These are phyloP conservation scores for Marisa cornuarietis DNA, from an alignment of 1,140 invertebrate species.

Conservation along the genomic window DNA sequence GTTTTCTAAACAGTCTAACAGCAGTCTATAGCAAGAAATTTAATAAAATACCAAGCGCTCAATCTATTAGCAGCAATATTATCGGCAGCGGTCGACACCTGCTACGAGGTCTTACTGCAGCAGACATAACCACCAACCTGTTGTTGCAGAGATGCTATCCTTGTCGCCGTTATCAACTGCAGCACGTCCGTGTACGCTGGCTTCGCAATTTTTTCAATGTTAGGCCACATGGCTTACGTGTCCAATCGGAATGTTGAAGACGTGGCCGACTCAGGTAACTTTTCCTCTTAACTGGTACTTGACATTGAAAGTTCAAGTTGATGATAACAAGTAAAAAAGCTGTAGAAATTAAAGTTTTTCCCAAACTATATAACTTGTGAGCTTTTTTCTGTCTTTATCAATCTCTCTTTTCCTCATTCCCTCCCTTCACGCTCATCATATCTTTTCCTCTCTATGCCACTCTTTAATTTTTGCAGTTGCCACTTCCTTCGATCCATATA, in stretches of 20 bases:
- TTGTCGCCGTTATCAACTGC: constrained; percentile 94
- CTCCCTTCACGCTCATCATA: background rate
- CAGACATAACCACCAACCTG: background rate
- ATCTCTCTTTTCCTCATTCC: background rate
- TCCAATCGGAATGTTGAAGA: constrained; percentile 48
- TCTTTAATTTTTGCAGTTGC: background rate
- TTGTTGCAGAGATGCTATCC: constrained; percentile 79
- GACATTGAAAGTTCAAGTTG: too few species aligned
- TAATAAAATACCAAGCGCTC: too few species aligned
- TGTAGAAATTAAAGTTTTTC: background rate
- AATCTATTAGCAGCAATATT: too few species aligned
- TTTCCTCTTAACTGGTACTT: too few species aligned
- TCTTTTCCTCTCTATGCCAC: constrained; percentile 3
- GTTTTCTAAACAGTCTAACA: too few species aligned
- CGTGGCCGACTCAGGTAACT: constrained; percentile 52
- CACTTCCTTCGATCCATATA: too few species aligned
- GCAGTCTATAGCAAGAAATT: too few species aligned
- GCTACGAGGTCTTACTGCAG: too few species aligned
- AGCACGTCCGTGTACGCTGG: constrained; percentile 97
- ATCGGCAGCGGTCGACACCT: too few species aligned
- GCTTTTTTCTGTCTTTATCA: background rate
- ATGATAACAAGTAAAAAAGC: too few species aligned
- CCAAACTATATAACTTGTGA: background rate
- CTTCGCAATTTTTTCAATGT: constrained; percentile 95
- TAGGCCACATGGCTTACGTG: constrained; percentile 73